A percentile compares a stretch with the other conserved stretches of the same genome.
Conservation (phyloP, 2,113 vertebrate species). For the Paradoxurus hermaphroditus region DNA sequence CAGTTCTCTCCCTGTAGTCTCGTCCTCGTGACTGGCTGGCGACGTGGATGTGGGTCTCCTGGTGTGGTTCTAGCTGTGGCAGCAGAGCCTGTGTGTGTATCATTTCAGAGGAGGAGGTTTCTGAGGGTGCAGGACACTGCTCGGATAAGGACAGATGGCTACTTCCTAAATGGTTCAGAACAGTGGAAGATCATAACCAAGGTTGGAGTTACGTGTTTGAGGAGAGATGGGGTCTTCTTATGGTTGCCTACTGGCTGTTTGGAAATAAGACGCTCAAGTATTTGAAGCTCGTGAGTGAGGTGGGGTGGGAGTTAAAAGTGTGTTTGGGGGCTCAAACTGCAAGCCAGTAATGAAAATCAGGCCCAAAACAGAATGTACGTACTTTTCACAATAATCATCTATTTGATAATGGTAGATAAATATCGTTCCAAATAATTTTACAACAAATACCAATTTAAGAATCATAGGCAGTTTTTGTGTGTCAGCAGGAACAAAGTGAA, state of each 20-base stretch:
- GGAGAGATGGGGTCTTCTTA: background rate
- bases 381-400: background rate
- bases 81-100: background rate
- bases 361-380: background rate
- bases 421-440: background rate
- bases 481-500: background rate
- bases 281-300: background rate
- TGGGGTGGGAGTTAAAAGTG: background rate
- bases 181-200: background rate
- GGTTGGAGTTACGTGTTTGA: background rate
- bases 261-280: background rate
- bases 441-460: background rate
- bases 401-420: background rate
- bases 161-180: background rate
- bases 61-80: background rate
- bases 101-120: background rate
- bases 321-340: background rate
- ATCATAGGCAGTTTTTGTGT: background rate
- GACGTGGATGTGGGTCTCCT: background rate
- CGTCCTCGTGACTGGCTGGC: background rate
- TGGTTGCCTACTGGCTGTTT: background rate
- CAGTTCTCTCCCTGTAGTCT: accelerated
- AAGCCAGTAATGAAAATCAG: background rate
- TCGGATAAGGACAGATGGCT: background rate
- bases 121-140: background rate